Evolutionary conservation across 2,888 invertebrate genomes (phyloP).

Genomic region (Polyommatus icarus): DNA sequence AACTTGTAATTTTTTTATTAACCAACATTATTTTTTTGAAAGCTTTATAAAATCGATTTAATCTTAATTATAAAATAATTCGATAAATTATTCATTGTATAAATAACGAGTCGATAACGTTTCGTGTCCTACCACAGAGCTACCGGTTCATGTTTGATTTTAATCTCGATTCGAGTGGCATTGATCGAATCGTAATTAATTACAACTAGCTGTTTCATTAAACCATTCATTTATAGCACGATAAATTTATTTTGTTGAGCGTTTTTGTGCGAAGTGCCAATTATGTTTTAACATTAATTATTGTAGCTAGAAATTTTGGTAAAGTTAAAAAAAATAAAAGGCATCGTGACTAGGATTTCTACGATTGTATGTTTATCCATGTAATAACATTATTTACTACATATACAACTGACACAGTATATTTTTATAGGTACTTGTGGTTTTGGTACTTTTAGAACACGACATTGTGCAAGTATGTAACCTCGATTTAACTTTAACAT

Average conservation of each 20-base stretch:
- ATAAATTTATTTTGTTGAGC: not conserved
- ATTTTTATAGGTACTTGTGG: too few relatives aligned
- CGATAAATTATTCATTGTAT: slow-evolving; percentile 23
- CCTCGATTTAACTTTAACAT: too few relatives aligned
- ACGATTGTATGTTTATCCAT: too few relatives aligned
- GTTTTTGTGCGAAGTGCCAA: not conserved
- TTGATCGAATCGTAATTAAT: slow-evolving; percentile 21
- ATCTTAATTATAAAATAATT: slow-evolving; percentile 20
- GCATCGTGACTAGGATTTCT: not conserved
- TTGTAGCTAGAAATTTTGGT: not conserved
- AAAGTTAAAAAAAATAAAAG: not conserved
- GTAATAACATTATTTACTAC: too few relatives aligned
- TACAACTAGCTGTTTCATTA: not conserved
- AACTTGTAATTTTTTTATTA: not conserved
- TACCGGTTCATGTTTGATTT: slow-evolving; percentile 26
- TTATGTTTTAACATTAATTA: not conserved
- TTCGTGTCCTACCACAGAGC: slow-evolving; percentile 10
- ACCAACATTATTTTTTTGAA: not conserved
- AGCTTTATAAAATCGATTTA: not conserved
- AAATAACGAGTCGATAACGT: slow-evolving; percentile 8
- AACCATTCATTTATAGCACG: not conserved
- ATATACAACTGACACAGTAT: too few relatives aligned
- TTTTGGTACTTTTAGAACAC: too few relatives aligned
- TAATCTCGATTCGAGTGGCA: slow-evolving; percentile 23
- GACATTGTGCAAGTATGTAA: too few relatives aligned